Percentiles rank a stretch among this genome's conserved stretches.
Conservation (phyloP, 2,888 invertebrate species). For the Latrodectus hesperus region DNA sequence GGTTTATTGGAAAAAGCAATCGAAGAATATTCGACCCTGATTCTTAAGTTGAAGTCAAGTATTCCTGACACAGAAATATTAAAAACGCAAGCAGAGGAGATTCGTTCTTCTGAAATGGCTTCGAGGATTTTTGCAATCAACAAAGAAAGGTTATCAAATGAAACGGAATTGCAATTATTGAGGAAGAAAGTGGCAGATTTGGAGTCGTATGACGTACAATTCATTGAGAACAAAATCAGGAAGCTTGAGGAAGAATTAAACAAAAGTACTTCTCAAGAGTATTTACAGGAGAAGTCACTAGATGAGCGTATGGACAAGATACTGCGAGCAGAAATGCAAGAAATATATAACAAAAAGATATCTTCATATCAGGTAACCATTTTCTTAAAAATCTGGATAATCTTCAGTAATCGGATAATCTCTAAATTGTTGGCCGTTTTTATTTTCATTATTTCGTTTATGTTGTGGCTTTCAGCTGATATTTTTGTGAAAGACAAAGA, state of each 20-base stretch:
- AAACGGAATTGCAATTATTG: not conserved
- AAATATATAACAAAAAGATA: slow-evolving; percentile 12
- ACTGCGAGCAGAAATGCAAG: slow-evolving; percentile 12
- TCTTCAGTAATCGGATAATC: too few relatives aligned
- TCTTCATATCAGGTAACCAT: slow-evolving; percentile 13
- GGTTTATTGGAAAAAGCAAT: slow-evolving; percentile 23
- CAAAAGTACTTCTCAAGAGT: not conserved
- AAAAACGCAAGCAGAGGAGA: not conserved
- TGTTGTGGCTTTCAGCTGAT: too few relatives aligned
- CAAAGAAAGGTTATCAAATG: not conserved
- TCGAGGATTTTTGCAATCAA: not conserved
- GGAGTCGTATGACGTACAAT: slow-evolving; percentile 9
- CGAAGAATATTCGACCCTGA: not conserved
- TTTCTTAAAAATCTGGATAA: too few relatives aligned
- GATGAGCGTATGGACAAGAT: slow-evolving; percentile 7
- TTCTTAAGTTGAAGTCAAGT: not conserved
- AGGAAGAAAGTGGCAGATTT: not conserved
- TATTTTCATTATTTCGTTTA: too few relatives aligned
- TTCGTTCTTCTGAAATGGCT: not conserved
- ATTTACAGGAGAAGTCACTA: not conserved
- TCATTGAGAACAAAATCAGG: not conserved
- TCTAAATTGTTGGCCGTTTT: too few relatives aligned
- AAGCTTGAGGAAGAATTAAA: not conserved
- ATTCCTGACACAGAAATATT: slow-evolving; percentile 8
- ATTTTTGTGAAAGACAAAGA: too few relatives aligned